Base-by-base conservation (phyloP, 2,113 vertebrate genomes). In the Callospermophilus lateralis region DNA sequence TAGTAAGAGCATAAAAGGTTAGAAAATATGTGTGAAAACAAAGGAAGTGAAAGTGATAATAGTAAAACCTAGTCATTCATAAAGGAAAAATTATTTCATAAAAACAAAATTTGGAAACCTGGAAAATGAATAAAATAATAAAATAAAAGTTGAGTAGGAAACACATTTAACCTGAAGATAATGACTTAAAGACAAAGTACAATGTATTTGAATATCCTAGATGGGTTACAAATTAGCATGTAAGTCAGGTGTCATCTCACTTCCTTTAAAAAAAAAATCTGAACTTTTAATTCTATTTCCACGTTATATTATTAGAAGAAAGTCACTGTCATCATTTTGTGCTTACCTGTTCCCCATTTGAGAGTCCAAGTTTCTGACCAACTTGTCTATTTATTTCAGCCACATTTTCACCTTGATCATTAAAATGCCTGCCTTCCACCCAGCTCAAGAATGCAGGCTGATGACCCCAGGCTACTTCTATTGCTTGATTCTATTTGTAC, bases 341-440 rank as follows among this genome's bases (percentile, higher is more conserved):
- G 55, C 96, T 97, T 95, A 99, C 99, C 99, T 99, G 99, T 45
- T 99, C 99, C 91, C 99, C 99, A 87, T 99, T 98, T 93, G 96
- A 98, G 89, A 99, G 98, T 37, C 99, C 99, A 94, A 99, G 98
- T 93, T 99, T 99, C 95, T 99, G 99, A 95, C 99, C 99, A 65
- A 99, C 97, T 8, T 99, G 99, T 89, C 99, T 98, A 97, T 98
- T 99, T 87, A 99, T 96, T 98, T 99, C 99, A 87, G 99, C 99
- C 89, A 97, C 97, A 85, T 99, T 98, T 97, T 98, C 98, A 77
- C 98, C 97, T 63, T 85, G 97, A 72, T 98, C 98, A 90, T 95
- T 96, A 83, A 98, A 98, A 93, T 97, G 97, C 89, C 98, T 98
- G 48, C 97, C 99, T 97, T 98, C 99, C 86, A 99, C 99, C 99